Evolutionary conservation across 2,888 invertebrate species (phyloP), one percentile per base, ranked within the genome.

Genomic region (Euplexia lucipara): DNA sequence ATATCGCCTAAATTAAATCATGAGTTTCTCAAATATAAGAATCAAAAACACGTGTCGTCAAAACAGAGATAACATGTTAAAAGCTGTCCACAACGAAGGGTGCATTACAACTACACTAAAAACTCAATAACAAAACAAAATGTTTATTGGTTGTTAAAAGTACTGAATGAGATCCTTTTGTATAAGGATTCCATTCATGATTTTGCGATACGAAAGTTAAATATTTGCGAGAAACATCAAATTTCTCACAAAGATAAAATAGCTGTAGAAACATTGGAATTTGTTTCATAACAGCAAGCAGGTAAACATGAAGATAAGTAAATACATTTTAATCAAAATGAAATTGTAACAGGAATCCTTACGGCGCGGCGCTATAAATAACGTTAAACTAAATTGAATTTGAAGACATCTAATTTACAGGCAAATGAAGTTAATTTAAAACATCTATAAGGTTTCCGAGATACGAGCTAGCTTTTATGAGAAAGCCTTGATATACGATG

Each of bases 391-490:
- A 65, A 72, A 81, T 81, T 74, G 58, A 68, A 63, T 78, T 79
- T 74, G 61, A 79, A 78, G 61, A 62, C 66, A 73, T 74, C 59
- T 67, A 60, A 81, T 70, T 68, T 78, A 59, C 35, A 65, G 49
- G 70, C 47, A 69, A 67, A 69, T 67, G 51, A 67, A 62, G 52
- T 69, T 71, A 57, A 66, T 63, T 69, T 69, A 49, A n/a, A 79
- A 57, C 62, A 48, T 52, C 3, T 63, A 3, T 65, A 78, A 4
- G 69, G 68, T 37, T 77, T 63, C 54, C 20, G n/a, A 35, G 18
- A 45, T 16, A 73, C 18, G 8, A 37, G 16, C 3, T 8, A 22
- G 5, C 20, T 64, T 71, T 44, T 18, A 30, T 14, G 34, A 20
- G 41, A n/a, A 20, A 44, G 16, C 34, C 9, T 34, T 39, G 14